Evolutionary conservation across 2,888 invertebrate genomes (phyloP), one percentile per base, ranked within the genome.

Genomic region (Noctua janthe): DNA sequence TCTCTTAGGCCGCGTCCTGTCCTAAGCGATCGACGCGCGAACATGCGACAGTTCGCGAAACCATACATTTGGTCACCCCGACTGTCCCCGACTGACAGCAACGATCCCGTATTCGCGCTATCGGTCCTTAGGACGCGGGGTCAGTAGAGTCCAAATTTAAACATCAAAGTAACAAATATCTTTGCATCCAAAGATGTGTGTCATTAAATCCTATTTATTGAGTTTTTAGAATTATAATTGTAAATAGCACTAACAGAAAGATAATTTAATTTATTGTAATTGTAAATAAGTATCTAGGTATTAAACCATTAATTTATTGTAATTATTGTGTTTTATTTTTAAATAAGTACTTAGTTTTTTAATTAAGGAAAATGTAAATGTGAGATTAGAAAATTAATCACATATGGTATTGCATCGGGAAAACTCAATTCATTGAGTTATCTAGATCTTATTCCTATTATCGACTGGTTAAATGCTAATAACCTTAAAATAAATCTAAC

Each of bases 261-360:
- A 7, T 1, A 29, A 71, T 4, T 11, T 75, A 51, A 70, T 70
- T 79, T 47, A 84, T 71, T 80, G 47, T 71, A 11, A 59, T 66
- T 49, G 15, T 82, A 71, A 62, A 39, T 82, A 85, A 8, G 5
- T 17, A 47, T 29, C 23, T 23, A 6, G 39, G 0, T 51, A 59
- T 29, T 71, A 71, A 80, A n/a, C 5, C 29, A 54, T 8, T 10
- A 67, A 67, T 39, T 67, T 23, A 54, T 54, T 15, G 7, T 5
- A 8, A 2, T 43, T 20, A 23, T 47, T 39, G 29, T 84, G 29
- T 78, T 54, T 78, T 69, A n/a, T 64, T 73, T 51, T 62, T 23
- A 49, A 54, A 71, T 59, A 29, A 29, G 29, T 29, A 51, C 17
- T 56, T 56, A 3, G 23, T 56, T 59, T 70, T 49, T 47, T 10